phyloP scores from a whole-genome alignment of 1,140 invertebrate genomes.

The Popillia japonica region DNA sequence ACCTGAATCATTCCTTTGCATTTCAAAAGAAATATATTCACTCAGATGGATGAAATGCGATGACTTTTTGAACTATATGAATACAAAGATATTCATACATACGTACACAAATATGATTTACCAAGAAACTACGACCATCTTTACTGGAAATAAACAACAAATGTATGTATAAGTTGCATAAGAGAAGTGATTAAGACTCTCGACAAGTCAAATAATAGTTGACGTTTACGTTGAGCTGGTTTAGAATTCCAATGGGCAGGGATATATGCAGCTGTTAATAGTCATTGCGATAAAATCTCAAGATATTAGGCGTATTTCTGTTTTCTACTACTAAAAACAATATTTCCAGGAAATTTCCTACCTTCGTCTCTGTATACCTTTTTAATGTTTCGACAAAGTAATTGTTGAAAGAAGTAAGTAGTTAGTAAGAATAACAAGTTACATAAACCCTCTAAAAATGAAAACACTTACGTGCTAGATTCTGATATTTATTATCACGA shows the following conservation, averaged over 20 bases:
- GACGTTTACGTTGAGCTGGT: background rate
- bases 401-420: background rate
- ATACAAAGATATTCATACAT: background rate
- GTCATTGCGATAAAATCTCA: background rate
- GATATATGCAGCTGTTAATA: conserved; percentile 6
- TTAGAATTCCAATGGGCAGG: background rate
- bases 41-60: background rate
- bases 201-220: background rate
- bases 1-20: too few relatives aligned
- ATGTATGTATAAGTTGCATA: background rate
- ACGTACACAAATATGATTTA: background rate
- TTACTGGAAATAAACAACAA: background rate
- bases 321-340: too few relatives aligned
- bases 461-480: background rate
- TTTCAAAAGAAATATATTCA: too few relatives aligned
- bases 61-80: conserved; percentile 19
- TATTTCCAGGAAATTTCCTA: too few relatives aligned
- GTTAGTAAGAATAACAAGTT: background rate
- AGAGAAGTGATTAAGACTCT: conserved; percentile 11
- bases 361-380: too few relatives aligned
- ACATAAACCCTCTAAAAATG: background rate
- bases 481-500: background rate
- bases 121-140: background rate
- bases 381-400: too few relatives aligned
- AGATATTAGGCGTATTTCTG: background rate